Evolutionary conservation across 2,113 vertebrate species (phyloP).

Genomic region (Gopherus evgoodei): DNA sequence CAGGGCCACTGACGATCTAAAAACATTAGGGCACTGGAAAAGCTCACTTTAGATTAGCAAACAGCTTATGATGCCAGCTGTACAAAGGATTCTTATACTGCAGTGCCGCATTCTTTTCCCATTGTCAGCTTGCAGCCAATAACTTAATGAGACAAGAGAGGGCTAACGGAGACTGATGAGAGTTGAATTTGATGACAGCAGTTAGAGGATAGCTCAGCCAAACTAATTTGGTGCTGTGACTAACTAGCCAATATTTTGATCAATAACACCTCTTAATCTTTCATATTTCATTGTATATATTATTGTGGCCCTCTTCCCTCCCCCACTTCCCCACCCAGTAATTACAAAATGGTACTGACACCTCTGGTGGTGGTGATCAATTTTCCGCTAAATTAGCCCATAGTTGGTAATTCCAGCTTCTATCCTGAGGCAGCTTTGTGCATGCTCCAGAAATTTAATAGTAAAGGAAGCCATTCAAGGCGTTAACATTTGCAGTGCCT

Average conservation of each 20-base stretch:
- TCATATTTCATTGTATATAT: constrained; percentile 15
- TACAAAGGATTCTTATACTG: not conserved
- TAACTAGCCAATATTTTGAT: constrained; percentile 14
- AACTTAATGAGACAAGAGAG: constrained; percentile 25
- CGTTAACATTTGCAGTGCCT: constrained; percentile 1
- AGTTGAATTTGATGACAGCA: constrained; percentile 25
- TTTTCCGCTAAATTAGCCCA: constrained; percentile 40
- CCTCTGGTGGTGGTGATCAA: not conserved
- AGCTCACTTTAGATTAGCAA: not conserved
- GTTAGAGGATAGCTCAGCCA: constrained; percentile 6
- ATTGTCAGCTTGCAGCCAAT: not conserved
- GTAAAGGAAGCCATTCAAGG: constrained; percentile 4
- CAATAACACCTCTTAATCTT: constrained; percentile 51
- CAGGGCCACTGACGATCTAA: not conserved
- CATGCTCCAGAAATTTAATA: constrained; percentile 42
- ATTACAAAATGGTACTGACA: not conserved
- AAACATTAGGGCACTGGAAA: not conserved
- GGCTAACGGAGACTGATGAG: constrained; percentile 33
- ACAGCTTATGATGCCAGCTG: not conserved
- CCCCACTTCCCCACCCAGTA: rapidly evolving
- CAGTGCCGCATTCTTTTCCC: not conserved
- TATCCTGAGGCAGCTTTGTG: not conserved
- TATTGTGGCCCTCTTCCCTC: not conserved
- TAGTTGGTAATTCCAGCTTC: constrained; percentile 13
- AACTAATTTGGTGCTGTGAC: constrained; percentile 27